Percentiles rank a stretch among this genome's conserved stretches.
phyloP scores from a whole-genome alignment of 2,888 invertebrate species.

The Atethmia centrago region DNA sequence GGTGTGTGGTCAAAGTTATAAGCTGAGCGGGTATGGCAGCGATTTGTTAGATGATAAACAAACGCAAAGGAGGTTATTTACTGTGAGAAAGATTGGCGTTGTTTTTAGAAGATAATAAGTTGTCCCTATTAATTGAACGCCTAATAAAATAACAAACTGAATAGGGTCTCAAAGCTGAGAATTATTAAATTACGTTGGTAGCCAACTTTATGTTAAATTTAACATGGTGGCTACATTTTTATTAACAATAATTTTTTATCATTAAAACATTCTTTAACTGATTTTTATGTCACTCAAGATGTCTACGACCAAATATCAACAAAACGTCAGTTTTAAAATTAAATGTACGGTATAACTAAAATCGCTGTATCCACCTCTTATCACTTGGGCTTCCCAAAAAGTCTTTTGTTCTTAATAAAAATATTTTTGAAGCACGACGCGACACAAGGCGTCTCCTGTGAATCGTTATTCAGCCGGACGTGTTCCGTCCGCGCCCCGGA shows the following conservation, averaged over 20 bases:
- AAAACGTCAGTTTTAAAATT: not conserved
- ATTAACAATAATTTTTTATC: no score
- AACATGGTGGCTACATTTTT: not conserved
- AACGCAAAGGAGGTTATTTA: not conserved
- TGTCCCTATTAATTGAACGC: not conserved
- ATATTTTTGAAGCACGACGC: slow-evolving; percentile 79
- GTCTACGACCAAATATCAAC: not conserved
- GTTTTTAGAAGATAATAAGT: not conserved
- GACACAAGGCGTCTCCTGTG: slow-evolving; percentile 70
- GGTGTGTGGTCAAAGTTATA: slow-evolving; percentile 54
- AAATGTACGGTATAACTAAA: not conserved
- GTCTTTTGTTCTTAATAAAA: slow-evolving; percentile 82
- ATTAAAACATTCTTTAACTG: not conserved
- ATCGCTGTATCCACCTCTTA: slow-evolving; percentile 58
- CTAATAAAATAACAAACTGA: not conserved
- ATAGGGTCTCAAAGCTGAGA: no score
- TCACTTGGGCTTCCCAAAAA: slow-evolving; percentile 68
- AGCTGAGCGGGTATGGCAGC: slow-evolving; percentile 58
- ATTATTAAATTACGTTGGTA: not conserved
- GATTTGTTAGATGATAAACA: not conserved
- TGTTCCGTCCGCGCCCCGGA: slow-evolving; percentile 49
- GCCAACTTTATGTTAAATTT: not conserved
- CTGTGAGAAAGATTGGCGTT: not conserved
- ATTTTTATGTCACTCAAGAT: not conserved
- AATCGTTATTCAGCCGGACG: slow-evolving; percentile 62